A percentile compares a stretch with the other conserved stretches of the same genome.
These are phyloP conservation scores for Drosophila nigrodunni DNA, from an alignment of 1,140 invertebrate genomes.

Conservation along the genomic window DNA sequence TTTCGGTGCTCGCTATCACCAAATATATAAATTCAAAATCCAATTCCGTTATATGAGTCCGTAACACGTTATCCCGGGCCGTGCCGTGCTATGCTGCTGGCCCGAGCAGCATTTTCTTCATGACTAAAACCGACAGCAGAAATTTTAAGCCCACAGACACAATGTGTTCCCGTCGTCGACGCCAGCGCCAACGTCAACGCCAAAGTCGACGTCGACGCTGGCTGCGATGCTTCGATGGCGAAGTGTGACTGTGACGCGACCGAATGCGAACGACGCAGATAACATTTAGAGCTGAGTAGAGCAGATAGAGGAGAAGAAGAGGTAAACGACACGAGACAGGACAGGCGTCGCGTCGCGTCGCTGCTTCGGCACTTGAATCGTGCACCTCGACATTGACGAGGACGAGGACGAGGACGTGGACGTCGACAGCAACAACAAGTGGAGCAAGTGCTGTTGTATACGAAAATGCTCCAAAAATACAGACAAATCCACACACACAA, in stretches of 20 bases:
- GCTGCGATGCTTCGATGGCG: slow-evolving; percentile 36
- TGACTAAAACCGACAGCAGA: slow-evolving; percentile 66
- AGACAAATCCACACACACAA: background rate
- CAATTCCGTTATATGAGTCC: slow-evolving; percentile 1
- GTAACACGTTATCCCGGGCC: slow-evolving; percentile 15
- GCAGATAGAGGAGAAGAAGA: slow-evolving; percentile 5
- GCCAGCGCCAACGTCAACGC: background rate
- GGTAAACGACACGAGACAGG: slow-evolving; percentile 33
- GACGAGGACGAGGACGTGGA: slow-evolving; percentile 61
- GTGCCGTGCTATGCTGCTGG: slow-evolving; percentile 58
- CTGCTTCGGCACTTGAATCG: slow-evolving; percentile 44
- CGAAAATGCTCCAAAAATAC: slow-evolving; percentile 50
- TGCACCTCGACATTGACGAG: slow-evolving; percentile 63
- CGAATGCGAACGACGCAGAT: slow-evolving; percentile 71
- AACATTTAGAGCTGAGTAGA: slow-evolving; percentile 34
- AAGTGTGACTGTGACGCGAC: slow-evolving; percentile 71
- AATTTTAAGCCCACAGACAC: slow-evolving; percentile 61
- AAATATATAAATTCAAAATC: slow-evolving; percentile 23
- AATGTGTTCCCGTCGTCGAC: slow-evolving; percentile 49
- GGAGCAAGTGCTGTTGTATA: slow-evolving; percentile 19
- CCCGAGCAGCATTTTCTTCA: slow-evolving; percentile 77
- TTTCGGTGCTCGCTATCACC: slow-evolving; percentile 28
- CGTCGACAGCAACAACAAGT: slow-evolving; percentile 48
- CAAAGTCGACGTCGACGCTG: slow-evolving; percentile 29
- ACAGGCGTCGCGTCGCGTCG: slow-evolving; percentile 23